Base-by-base conservation (phyloP, 2,888 invertebrate species). In the Drosophila meridiana region DNA sequence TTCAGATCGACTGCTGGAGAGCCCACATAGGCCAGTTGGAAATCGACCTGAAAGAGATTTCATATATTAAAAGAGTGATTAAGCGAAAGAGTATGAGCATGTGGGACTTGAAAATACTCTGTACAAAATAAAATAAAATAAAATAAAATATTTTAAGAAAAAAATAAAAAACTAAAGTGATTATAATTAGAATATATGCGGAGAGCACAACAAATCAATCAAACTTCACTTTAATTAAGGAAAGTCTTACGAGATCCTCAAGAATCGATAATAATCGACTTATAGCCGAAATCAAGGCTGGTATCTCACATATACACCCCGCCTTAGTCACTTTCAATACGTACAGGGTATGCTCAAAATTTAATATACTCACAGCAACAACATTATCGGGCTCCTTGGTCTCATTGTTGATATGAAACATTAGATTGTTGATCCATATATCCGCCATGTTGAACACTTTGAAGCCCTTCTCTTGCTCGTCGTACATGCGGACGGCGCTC, bases 1-100 rank as follows among this genome's bases (percentile, higher is more conserved):
- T 91, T 92, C 0, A 93, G 78, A 70, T 93, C 93, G n/a, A 92
- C 89, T 3, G 92, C 92, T 4, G 92, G 92, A 3, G 92, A 93
- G 2, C 93, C 93, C 69, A 90, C 92, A 70, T 92, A 93, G 1
- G 92, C 87, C 68, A 93, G 69, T 69, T 93, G 93, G 67, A 90
- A 93, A 76, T 93, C 93, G 45, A 93, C 58, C 93, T 93, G 40
- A 8, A 67, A 70, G 28, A 43, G 36, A 62, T 67, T 52, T 2
- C 6, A 26, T 11, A 32, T 7, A 28, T 43, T 43, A 26, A 40
- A 42, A 32, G 13, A 43, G 2, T 3, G 3, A 8, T 55, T 6
- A 6, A 28, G 7, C 4, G 8, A 14, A 38, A 30, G 9, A 9
- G 30, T 3, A n/a, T 20, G 26, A 8, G 8, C 1, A 26, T 28